Evolutionary conservation across 2,888 invertebrate genomes (phyloP).

Genomic region (Drosophila nigricruria): DNA sequence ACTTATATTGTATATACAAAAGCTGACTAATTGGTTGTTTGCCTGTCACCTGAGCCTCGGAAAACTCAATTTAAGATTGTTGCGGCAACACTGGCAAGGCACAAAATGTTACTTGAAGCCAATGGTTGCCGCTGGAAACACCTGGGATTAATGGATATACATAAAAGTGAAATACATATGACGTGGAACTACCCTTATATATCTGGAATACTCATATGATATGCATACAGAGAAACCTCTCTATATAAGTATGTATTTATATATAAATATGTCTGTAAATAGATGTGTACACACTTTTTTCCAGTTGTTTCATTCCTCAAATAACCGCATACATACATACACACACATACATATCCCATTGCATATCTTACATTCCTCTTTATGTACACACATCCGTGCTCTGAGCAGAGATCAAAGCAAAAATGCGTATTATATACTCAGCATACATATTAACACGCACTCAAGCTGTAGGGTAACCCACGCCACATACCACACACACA

Average conservation of each 20-base stretch:
- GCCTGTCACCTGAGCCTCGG: constrained; percentile 28
- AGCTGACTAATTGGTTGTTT: constrained; percentile 34
- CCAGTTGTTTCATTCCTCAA: background rate
- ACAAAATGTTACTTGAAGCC: constrained; percentile 31
- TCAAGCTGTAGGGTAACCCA: constrained; percentile 28
- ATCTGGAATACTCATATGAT: background rate
- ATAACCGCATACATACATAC: background rate
- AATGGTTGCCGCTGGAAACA: constrained; percentile 35
- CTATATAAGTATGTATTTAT: background rate
- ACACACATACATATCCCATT: background rate
- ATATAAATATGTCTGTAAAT: background rate
- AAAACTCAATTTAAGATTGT: constrained; percentile 8
- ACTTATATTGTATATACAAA: constrained; percentile 2
- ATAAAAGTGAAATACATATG: background rate
- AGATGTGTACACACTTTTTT: constrained; percentile 19
- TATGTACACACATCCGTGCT: constrained; percentile 10
- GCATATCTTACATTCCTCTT: constrained; percentile 6
- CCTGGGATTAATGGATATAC: constrained; percentile 14
- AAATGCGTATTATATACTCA: constrained; percentile 22
- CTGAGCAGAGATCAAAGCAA: constrained; percentile 46
- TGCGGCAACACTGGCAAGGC: constrained; percentile 30
- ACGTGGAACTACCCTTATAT: constrained; percentile 36
- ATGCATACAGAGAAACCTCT: background rate
- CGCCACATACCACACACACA: constrained; percentile 20
- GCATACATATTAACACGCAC: constrained; percentile 12